Base-by-base conservation (phyloP, 2,113 vertebrate species). In the Empidonax traillii region DNA sequence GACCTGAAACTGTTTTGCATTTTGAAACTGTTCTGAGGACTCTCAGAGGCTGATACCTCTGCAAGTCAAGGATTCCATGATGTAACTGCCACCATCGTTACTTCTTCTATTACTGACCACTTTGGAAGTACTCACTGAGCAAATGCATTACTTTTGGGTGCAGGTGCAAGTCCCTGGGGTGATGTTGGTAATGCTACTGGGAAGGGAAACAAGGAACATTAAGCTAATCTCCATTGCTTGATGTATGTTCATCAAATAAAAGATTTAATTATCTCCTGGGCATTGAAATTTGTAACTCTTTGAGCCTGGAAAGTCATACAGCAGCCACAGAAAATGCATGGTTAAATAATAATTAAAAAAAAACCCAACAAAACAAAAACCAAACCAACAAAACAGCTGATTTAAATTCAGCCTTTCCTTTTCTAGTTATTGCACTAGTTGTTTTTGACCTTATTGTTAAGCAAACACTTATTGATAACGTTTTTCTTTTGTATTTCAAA, bases 191-290 rank as follows among this genome's bases (percentile, higher is more conserved):
- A 47, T 43, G n/a, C 55, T 77, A 2, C 27, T 58, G 78, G 71
- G 75, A 83, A 43, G 39, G 33, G 59, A 74, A 91, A 67, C 47
- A 63, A 67, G 39, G 51, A 91, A 41, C 31, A 14, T 65, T 25
- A 86, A 51, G n/a, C 37, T 71, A 46, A 80, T 88, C 43, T 85
- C 51, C 1, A 0, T 85, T 95, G 75, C 63, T 85, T 43, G 61
- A 19, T 53, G 6, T 67, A 9, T 25, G 15, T 65, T 95, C 56
- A 47, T 78, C 52, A 89, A 71, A 76, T 90, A 44, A 78, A 92
- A 85, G 53, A 61, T 82, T 46, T 65, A 56, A 41, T 92, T 96
- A 52, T 86, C 68, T 93, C n/a, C 49, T 87, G 73, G 85, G 80
- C 80, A 65, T 18, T 74, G 82, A 85, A 94, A 90, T 61, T 35